A percentile compares a stretch with the other conserved stretches of the same genome.
Conservation (phyloP, 2,888 invertebrate genomes). For the Scaptomyza tumidula region DNA sequence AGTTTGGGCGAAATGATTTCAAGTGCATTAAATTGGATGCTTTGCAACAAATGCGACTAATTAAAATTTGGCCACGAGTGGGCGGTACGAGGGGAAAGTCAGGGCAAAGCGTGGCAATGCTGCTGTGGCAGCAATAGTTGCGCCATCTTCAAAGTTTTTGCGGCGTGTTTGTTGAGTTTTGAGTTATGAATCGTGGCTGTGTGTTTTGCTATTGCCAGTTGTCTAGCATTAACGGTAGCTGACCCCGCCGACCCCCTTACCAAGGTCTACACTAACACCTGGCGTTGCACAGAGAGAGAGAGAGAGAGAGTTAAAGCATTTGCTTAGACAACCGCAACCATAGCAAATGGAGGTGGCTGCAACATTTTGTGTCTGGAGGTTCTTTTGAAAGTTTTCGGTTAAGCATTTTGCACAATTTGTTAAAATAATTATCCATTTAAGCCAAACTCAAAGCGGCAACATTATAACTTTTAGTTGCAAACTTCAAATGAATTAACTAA, state of each 20-base stretch:
- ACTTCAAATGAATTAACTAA: conserved; percentile 72
- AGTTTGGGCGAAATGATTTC: conserved; percentile 72
- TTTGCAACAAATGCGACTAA: conserved; percentile 77
- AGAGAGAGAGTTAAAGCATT: conserved; percentile 18
- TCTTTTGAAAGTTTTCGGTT: conserved; percentile 48
- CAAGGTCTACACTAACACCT: neutral
- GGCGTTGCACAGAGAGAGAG: neutral
- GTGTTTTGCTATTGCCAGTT: conserved; percentile 25
- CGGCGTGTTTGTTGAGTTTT: conserved; percentile 59
- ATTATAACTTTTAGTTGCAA: conserved; percentile 71
- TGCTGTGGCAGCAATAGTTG: conserved; percentile 2
- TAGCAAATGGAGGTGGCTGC: conserved; percentile 16
- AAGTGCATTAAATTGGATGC: conserved; percentile 78
- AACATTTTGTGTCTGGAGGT: conserved; percentile 23
- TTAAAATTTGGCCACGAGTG: conserved; percentile 65
- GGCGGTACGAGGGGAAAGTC: conserved; percentile 50
- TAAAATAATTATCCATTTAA: conserved; percentile 77
- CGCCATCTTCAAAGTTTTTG: conserved; percentile 59
- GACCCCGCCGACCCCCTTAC: conserved; percentile 1
- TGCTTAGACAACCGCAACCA: conserved; percentile 41
- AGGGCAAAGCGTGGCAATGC: conserved; percentile 28
- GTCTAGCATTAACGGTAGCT: conserved; percentile 42
- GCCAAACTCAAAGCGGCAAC: conserved; percentile 73
- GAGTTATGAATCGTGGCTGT: conserved; percentile 52
- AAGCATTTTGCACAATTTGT: conserved; percentile 71